Percentiles rank a stretch among this genome's conserved stretches.
Evolutionary conservation across 2,888 invertebrate genomes (phyloP).

Genomic region (Boloria selene): DNA sequence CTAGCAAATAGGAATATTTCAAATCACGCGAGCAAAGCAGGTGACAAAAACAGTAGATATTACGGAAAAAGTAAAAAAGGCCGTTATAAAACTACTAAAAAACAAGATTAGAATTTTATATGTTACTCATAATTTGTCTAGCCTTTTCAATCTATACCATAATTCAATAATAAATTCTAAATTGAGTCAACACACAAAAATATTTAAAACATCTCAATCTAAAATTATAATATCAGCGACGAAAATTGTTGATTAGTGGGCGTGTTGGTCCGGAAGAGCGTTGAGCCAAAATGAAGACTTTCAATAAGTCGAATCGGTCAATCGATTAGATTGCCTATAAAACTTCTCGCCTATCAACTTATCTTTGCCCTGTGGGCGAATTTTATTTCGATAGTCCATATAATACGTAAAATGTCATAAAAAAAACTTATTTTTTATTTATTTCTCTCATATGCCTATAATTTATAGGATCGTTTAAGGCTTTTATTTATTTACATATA

Average conservation of each 20-base stretch:
- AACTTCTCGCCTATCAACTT: constrained; percentile 34
- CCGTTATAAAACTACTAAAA: no score
- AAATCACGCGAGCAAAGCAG: no score
- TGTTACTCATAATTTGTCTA: no score
- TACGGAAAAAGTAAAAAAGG: no score
- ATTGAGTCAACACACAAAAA: constrained; percentile 10
- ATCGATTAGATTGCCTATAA: constrained; percentile 47
- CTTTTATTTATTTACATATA: no score
- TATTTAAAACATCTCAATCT: constrained; percentile 14
- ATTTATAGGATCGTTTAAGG: no score
- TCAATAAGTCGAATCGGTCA: constrained; percentile 57
- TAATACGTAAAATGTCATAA: constrained; percentile 9
- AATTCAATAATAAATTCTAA: not conserved
- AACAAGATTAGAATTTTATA: no score
- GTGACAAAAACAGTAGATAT: no score
- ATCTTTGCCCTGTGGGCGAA: constrained; percentile 51
- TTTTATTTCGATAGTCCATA: constrained; percentile 7
- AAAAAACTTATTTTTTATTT: constrained; percentile 7
- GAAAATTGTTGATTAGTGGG: constrained; percentile 58
- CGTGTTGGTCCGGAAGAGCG: constrained; percentile 59
- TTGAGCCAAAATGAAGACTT: constrained; percentile 51
- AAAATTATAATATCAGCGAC: constrained; percentile 2
- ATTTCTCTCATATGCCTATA: no score
- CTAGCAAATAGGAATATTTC: no score
- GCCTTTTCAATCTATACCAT: no score